Conservation (phyloP, 1,140 invertebrate species). For the Adoxophyes honmai region DNA sequence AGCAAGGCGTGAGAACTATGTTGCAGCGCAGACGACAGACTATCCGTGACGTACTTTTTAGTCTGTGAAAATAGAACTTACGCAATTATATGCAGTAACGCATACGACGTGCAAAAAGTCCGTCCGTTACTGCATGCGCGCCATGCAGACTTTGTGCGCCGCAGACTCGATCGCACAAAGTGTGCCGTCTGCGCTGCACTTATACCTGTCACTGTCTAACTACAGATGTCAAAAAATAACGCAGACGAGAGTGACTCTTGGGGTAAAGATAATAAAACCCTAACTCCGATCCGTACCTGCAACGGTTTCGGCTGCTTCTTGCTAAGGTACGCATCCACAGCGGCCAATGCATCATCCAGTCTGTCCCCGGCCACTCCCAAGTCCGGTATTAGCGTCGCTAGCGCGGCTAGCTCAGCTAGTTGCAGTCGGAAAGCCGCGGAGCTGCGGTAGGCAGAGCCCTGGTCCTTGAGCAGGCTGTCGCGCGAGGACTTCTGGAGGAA, state of each 20-base stretch:
- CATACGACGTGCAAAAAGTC: no score
- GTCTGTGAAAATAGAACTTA: no score
- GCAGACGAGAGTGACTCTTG: no score
- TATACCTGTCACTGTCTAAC: neutral
- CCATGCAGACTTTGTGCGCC: no score
- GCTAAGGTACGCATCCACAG: constrained; percentile 77
- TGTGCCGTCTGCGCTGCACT: no score
- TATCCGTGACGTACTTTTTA: no score
- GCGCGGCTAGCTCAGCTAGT: constrained; percentile 69
- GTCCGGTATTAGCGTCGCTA: constrained; percentile 73
- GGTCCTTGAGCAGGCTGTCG: constrained; percentile 79
- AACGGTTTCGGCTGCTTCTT: constrained; percentile 78
- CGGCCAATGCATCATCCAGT: constrained; percentile 69
- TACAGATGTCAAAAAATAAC: neutral
- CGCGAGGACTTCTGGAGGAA: constrained; percentile 72
- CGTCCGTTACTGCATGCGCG: no score
- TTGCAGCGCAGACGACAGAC: no score
- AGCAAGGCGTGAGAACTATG: no score
- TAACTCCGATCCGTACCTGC: constrained; percentile 79
- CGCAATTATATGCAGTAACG: no score
- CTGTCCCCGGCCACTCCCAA: constrained; percentile 75
- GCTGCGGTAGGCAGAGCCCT: constrained; percentile 77
- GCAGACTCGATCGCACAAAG: no score
- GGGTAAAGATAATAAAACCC: no score
- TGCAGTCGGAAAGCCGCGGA: constrained; percentile 81